These are phyloP conservation scores for Pygmarrhopalites habei DNA, from an alignment of 1,140 invertebrate genomes.

Conservation along the genomic window DNA sequence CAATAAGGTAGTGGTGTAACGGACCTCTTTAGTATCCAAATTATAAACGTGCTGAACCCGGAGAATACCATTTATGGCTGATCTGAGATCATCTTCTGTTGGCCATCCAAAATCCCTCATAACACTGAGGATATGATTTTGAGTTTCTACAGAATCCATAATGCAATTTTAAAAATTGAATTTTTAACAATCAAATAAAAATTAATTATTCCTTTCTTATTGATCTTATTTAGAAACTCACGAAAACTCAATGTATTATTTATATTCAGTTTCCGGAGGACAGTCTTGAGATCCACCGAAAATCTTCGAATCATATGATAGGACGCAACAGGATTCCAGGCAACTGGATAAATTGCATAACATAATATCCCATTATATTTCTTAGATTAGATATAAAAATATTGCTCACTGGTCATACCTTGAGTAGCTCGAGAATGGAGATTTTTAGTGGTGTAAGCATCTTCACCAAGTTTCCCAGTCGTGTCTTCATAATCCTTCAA, in stretches of 20 bases:
- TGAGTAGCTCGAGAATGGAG: not conserved
- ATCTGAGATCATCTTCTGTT: not conserved
- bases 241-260: not conserved
- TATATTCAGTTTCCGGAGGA: not conserved
- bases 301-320: constrained; percentile 12
- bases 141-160: not conserved
- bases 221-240: not conserved
- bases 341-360: not conserved
- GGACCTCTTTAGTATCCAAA: not conserved
- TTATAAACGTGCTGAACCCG: constrained; percentile 9
- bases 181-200: not conserved
- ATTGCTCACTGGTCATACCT: too few species aligned
- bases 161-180: not conserved
- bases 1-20: too few species aligned
- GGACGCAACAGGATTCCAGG: constrained; percentile 3
- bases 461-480: not conserved
- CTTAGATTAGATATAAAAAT: too few species aligned
- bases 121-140: not conserved
- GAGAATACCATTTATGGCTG: not conserved
- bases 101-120: constrained; percentile 10
- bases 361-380: too few species aligned
- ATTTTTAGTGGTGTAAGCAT: not conserved
- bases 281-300: not conserved
- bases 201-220: not conserved
- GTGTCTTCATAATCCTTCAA: constrained; percentile 7